Evolutionary conservation across 1,140 invertebrate genomes (phyloP).

Genomic region (Drosophila melanica): DNA sequence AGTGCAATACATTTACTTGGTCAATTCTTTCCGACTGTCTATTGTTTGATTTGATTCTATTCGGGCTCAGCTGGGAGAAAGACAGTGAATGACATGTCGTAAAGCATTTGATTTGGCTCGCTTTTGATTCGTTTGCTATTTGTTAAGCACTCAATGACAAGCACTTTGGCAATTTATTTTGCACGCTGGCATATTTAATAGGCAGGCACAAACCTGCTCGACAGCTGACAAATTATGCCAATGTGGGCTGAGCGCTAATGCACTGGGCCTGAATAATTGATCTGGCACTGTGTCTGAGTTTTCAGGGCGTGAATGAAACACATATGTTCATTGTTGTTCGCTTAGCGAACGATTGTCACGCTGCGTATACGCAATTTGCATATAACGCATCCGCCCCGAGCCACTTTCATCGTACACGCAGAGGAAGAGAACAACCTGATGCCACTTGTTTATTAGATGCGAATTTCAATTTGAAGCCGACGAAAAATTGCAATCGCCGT

Average conservation of each 20-base stretch:
- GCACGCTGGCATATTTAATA: constrained; percentile 47
- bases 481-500: constrained; percentile 56
- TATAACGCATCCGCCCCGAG: constrained; percentile 41
- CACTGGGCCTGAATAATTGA: constrained; percentile 76
- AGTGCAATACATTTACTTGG: constrained; percentile 45
- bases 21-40: constrained; percentile 20
- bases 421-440: constrained; percentile 17
- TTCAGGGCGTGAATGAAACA: constrained; percentile 69
- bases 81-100: constrained; percentile 7
- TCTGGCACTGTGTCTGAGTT: constrained; percentile 62
- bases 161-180: constrained; percentile 47
- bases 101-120: constrained; percentile 23
- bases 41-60: constrained; percentile 22
- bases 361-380: constrained; percentile 73
- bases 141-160: constrained; percentile 49
- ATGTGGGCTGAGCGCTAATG: constrained; percentile 61
- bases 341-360: constrained; percentile 40
- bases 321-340: constrained; percentile 37
- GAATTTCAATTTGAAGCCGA: constrained; percentile 53
- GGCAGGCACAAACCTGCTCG: constrained; percentile 13
- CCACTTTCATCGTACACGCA: constrained; percentile 47
- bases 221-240: constrained; percentile 49
- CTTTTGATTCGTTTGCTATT: constrained; percentile 37
- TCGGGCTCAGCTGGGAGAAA: not conserved
- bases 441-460: constrained; percentile 63